Conservation (phyloP, 2,797 vertebrate genomes). For the Chaetodon trifasciatus region DNA sequence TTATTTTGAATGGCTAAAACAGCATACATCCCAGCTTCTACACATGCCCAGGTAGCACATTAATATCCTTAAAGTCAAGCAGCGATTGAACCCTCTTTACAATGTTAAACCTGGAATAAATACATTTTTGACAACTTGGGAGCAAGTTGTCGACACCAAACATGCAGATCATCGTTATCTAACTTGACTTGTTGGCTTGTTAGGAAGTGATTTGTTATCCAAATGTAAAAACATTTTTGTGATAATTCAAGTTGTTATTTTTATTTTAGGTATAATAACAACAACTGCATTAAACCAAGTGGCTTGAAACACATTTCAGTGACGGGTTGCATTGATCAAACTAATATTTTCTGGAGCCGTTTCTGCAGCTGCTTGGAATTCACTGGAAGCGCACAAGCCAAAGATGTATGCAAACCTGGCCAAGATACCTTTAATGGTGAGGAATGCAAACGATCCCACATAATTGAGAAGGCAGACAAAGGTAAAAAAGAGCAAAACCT, state of each 20-base stretch:
- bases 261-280: no score
- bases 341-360: not conserved
- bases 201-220: not conserved
- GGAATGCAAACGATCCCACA: not conserved
- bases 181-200: not conserved
- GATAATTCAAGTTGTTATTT: not conserved
- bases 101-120: not conserved
- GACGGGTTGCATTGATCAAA: not conserved
- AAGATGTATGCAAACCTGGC: not conserved
- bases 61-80: not conserved
- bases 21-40: not conserved
- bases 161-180: not conserved
- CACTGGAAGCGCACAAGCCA: not conserved
- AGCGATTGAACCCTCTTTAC: not conserved
- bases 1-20: not conserved
- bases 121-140: not conserved
- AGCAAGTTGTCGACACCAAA: not conserved
- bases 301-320: not conserved
- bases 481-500: not conserved
- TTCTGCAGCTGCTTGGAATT: not conserved
- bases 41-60: not conserved
- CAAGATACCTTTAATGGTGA: not conserved
- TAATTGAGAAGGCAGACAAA: not conserved
- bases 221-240: not conserved
- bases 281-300: not conserved